Evolutionary conservation across 92 coral and sea anemone species (phyloP).

Genomic region (Micromussa lordhowensis): DNA sequence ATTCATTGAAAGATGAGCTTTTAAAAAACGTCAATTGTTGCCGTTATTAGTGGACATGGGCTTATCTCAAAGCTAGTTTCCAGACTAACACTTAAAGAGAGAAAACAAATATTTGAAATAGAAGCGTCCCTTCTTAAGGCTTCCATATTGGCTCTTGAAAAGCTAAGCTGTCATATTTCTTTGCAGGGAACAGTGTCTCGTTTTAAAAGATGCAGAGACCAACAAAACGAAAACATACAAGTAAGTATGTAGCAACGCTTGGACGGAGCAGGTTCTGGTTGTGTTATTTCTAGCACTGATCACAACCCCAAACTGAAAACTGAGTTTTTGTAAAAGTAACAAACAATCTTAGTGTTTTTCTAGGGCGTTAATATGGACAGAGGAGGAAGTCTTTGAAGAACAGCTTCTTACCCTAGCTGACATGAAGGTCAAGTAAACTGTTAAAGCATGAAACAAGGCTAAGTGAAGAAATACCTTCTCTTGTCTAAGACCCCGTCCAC

Average conservation of each 20-base stretch:
- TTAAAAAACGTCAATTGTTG: too few species aligned
- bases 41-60: too few species aligned
- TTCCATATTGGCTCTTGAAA: not conserved
- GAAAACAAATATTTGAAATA: not conserved
- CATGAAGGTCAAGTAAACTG: slow-evolving; percentile 3
- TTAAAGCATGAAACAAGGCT: not conserved
- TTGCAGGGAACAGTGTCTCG: slow-evolving; percentile 76
- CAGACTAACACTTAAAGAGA: too few species aligned
- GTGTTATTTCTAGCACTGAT: not conserved
- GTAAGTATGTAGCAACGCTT: slow-evolving; percentile 39
- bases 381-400: slow-evolving; percentile 67
- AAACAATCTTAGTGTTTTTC: not conserved
- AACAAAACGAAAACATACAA: slow-evolving; percentile 95
- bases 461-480: too few species aligned
- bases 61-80: too few species aligned
- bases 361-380: slow-evolving; percentile 93
- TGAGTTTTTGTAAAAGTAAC: too few species aligned
- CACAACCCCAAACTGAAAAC: not conserved
- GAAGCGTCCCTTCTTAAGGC: too few species aligned
- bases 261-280: not conserved
- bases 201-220: slow-evolving; percentile 88
- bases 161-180: not conserved
- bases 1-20: too few species aligned
- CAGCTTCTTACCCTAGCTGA: slow-evolving; percentile 56
- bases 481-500: too few species aligned